Evolutionary conservation across 64 coral and sea anemone genomes (phyloP), one percentile per base, ranked within the genome.

Genomic region (Porites lutea): DNA sequence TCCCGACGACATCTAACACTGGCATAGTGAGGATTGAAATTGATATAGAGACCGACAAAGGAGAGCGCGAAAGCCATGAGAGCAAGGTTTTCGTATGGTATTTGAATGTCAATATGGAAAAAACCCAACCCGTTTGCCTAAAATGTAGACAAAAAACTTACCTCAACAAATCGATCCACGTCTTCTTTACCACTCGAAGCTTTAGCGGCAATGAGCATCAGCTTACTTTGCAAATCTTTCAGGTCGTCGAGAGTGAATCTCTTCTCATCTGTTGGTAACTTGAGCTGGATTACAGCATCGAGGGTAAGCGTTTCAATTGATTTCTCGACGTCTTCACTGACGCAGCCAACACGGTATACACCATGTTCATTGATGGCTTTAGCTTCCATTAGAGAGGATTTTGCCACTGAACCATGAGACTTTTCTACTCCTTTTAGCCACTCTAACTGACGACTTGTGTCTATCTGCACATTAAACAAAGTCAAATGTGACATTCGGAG

Each of bases 341-440:
- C 57, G 49, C 60, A 81, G 8, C 92, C 95, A 79, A 96, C 73
- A 50, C 63, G 50, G 13, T 93, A 96, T 12, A 89, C 43, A 50
- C 95, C 95, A 8, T 53, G 48, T 57, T 67, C 54, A 55, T 96
- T 96, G 52, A 96, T 96, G 8, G 87, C 78, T 52, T 89, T 61
- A 45, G 91, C 80, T 72, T 89, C 86, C 79, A 96, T 51, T 20
- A 93, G 63, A 3, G 95, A 93, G 15, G 97, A 91, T 50, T 91
- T 77, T 7, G 87, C 94, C 20, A 98, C 97, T 1, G 94, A 96
- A 62, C 97, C 97, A 78, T 96, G 94, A 1, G 94, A 98, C 52
- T 78, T 92, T 77, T 96, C 84, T 6, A 98, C 88, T 13, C 72
- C 80, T 48, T 93, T 93, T 9, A 98, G 75, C 97, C 97, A 98